A percentile compares a stretch with the other conserved stretches of the same genome.
phyloP scores from a whole-genome alignment of 2,797 vertebrate genomes.

The Dendrocincla tyrannina region DNA sequence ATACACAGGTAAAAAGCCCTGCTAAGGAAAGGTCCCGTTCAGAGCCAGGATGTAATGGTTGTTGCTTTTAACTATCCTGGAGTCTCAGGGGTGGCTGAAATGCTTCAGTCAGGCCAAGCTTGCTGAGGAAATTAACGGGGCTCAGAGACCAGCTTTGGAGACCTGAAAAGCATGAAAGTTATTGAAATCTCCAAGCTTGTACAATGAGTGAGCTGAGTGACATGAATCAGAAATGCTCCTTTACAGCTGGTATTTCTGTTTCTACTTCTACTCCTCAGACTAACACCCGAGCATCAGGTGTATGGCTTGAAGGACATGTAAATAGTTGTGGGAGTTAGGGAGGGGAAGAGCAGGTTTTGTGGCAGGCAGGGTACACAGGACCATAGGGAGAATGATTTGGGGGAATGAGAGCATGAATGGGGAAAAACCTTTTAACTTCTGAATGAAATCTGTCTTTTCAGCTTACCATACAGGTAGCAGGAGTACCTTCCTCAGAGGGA shows the following conservation, averaged over 20 bases:
- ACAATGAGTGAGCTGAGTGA: fast-evolving
- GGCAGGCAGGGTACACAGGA: neutral
- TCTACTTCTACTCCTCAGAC: neutral
- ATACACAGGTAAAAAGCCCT: neutral
- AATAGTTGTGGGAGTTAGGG: neutral
- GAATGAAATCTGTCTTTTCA: neutral
- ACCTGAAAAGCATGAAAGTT: neutral
- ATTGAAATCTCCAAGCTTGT: neutral
- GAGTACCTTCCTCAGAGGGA: neutral
- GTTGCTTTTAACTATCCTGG: neutral
- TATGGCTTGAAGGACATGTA: neutral
- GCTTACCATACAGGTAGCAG: neutral
- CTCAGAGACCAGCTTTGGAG: neutral
- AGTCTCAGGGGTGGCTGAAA: neutral
- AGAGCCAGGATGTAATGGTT: neutral
- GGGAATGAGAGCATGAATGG: neutral
- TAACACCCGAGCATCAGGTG: neutral
- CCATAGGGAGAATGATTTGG: neutral
- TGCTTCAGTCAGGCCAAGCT: neutral
- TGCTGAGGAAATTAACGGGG: neutral
- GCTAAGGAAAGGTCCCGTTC: neutral
- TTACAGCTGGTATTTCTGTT: neutral
- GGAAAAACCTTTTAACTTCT: neutral
- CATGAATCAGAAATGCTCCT: neutral
- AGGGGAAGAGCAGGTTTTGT: neutral